Base-by-base conservation (phyloP, 2,113 vertebrate genomes). In the Mus pahari region DNA sequence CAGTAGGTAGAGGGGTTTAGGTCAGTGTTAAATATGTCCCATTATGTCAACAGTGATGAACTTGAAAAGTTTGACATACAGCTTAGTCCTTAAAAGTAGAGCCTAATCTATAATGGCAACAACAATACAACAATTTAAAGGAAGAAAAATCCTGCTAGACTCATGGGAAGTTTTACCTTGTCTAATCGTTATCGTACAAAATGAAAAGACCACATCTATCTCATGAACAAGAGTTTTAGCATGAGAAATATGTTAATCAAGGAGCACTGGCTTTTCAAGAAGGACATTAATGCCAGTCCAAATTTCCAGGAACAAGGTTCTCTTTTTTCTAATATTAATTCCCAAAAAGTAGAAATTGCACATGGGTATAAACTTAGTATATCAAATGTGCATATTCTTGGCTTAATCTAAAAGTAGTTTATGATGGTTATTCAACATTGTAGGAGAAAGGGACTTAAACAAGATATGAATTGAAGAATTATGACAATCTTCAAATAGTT, bases 31-130 rank as follows among this genome's bases (percentile, higher is more conserved):
- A 91, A 22, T 17, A 45, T 58, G 31, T 2, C 33, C 53, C 36
- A 26, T 36, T 22, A 36, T 53, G 33, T 48, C 70, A 33, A 9
- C 20, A 71, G 12, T 71, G 33, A 17, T 66, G 64, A 84, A 39
- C 28, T 14, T 81, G 71, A 96, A 58, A 87, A 88, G 39, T 55
- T 60, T 81, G 24, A 73, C 39, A 62, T 12, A 70, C 0, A 22
- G 12, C 60, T 95, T 94, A 90, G 20, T 79, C 48, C 81, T 94
- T 55, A 91, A 90, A 90, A 92, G 7, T 70, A 75, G 81, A 84
- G 11, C 86, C 26, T 81, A 92, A 87, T 78, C 12, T 26, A 68
- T 33, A 84, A 87, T 36, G 70, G 50, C 19, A 68, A 50, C 20
- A 84, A 79, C 5, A 89, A 36, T 62, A 91, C 39, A 36, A 36